These are phyloP conservation scores for Oligia strigilis DNA, from an alignment of 2,888 invertebrate genomes.

Conservation along the genomic window DNA sequence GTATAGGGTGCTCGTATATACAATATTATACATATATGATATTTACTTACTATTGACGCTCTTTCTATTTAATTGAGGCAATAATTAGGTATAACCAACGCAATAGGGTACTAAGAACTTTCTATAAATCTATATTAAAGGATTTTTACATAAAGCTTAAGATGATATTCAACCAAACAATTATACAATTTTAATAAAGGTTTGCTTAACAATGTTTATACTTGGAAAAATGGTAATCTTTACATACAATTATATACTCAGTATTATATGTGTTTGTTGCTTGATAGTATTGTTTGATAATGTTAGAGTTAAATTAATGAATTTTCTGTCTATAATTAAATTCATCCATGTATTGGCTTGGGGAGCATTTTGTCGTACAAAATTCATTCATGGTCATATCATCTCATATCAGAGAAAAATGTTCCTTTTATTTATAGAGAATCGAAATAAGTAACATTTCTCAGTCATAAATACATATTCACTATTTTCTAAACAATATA, in stretches of 20 bases:
- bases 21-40: conserved; percentile 68
- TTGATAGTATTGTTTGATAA: conserved; percentile 65
- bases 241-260: conserved; percentile 69
- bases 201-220: conserved; percentile 78
- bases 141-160: conserved; percentile 81
- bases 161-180: conserved; percentile 71
- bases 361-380: conserved; percentile 81
- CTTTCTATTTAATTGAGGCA: conserved; percentile 80
- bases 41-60: conserved; percentile 73
- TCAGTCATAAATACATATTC: conserved; percentile 49
- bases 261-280: conserved; percentile 74
- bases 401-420: conserved; percentile 82
- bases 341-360: conserved; percentile 62
- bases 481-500: conserved; percentile 40
- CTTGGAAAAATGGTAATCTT: conserved; percentile 69
- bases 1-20: conserved; percentile 74
- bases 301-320: conserved; percentile 57
- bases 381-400: conserved; percentile 88
- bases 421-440: conserved; percentile 67
- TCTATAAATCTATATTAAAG: conserved; percentile 74
- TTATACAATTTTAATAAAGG: conserved; percentile 72
- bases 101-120: conserved; percentile 78
- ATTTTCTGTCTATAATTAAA: conserved; percentile 61
- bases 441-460: conserved; percentile 56
- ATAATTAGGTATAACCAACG: conserved; percentile 80